phyloP scores from a whole-genome alignment of 2,113 vertebrate genomes.

The Baryphthengus martii region DNA sequence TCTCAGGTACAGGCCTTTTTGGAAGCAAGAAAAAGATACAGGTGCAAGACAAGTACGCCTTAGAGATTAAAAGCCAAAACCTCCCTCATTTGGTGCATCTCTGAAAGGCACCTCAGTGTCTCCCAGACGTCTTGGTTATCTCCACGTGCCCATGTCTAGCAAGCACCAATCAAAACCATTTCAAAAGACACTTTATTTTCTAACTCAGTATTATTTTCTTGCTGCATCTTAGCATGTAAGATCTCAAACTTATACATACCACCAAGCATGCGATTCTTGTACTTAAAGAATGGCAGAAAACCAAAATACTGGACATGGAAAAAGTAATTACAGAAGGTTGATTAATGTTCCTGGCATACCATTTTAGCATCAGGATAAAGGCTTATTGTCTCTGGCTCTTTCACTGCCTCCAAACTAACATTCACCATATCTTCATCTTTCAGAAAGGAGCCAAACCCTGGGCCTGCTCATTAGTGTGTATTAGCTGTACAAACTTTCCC shows the following conservation, averaged over 20 bases:
- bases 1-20: neutral
- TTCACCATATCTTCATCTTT: slow-evolving; percentile 38
- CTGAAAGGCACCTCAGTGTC: neutral
- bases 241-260: neutral
- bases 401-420: slow-evolving; percentile 22
- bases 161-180: neutral
- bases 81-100: neutral
- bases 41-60: neutral
- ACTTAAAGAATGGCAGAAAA: slow-evolving; percentile 22
- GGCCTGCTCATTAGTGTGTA: neutral
- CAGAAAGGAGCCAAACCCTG: slow-evolving; percentile 24
- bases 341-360: slow-evolving; percentile 44
- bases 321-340: slow-evolving; percentile 35
- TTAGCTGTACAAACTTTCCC: slow-evolving; percentile 9
- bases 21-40: neutral
- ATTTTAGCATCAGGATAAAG: slow-evolving; percentile 40
- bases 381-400: slow-evolving; percentile 45
- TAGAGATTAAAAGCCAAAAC: neutral
- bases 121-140: neutral
- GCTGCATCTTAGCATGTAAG: neutral
- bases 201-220: neutral
- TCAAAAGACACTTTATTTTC: neutral
- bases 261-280: neutral
- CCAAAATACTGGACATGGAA: slow-evolving; percentile 36
- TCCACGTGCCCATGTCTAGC: neutral